Evolutionary conservation across 2,113 vertebrate genomes (phyloP).

Genomic region (Spilogale gracilis): DNA sequence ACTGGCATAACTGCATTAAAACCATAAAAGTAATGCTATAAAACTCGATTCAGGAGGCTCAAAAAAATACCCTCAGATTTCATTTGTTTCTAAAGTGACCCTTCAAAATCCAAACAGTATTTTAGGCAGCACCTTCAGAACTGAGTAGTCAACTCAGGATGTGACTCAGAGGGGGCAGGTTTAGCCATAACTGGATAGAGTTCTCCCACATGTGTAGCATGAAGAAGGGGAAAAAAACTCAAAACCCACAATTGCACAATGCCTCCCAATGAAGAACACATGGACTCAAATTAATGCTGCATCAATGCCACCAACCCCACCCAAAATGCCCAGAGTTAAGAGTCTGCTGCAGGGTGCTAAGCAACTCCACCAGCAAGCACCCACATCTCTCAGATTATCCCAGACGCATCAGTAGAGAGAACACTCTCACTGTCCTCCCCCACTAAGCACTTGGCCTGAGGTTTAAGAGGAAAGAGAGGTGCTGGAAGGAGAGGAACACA

Average conservation of each 20-base stretch:
- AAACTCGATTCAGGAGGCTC: neutral
- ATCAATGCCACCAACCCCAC: slow-evolving; percentile 39
- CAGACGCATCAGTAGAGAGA: neutral
- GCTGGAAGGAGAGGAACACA: neutral
- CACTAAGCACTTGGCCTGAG: neutral
- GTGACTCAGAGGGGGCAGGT: slow-evolving; percentile 74
- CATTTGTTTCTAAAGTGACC: slow-evolving; percentile 33
- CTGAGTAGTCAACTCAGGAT: slow-evolving; percentile 67
- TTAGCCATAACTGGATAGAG: slow-evolving; percentile 76
- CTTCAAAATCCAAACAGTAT: slow-evolving; percentile 70
- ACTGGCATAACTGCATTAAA: slow-evolving; percentile 27
- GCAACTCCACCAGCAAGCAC: neutral
- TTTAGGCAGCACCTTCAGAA: slow-evolving; percentile 72
- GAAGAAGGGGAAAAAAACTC: neutral
- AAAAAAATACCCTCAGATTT: neutral
- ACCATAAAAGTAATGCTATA: neutral
- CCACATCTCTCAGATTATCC: neutral
- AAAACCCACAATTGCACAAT: slow-evolving; percentile 77
- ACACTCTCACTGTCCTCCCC: neutral
- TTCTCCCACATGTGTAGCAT: slow-evolving; percentile 63
- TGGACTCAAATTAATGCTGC: slow-evolving; percentile 47
- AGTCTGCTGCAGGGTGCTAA: neutral
- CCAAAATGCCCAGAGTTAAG: neutral
- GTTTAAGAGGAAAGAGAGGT: neutral
- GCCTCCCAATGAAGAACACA: slow-evolving; percentile 76